A percentile compares a stretch with the other conserved stretches of the same genome.
phyloP scores from a whole-genome alignment of 2,797 vertebrate species.

The Tenualosa thibaudeaui region DNA sequence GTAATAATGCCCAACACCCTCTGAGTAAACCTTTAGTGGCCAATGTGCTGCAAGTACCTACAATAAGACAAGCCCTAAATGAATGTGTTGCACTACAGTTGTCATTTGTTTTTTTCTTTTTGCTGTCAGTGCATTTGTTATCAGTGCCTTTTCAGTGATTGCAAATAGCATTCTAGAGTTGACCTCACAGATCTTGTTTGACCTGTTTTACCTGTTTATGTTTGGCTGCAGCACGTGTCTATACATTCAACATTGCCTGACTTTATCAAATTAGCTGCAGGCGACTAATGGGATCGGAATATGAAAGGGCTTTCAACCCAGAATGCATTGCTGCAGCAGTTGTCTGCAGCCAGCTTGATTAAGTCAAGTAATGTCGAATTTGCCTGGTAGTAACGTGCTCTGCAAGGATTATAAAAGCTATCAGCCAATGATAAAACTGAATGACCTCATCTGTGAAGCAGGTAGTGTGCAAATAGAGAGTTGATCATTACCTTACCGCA shows the following conservation, averaged over 20 bases:
- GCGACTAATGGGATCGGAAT: conserved; percentile 44
- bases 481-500: neutral
- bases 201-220: neutral
- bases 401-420: neutral
- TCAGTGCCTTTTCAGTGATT: neutral
- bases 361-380: no score
- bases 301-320: conserved; percentile 64
- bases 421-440: neutral
- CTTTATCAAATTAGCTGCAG: no score
- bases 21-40: no score
- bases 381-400: neutral
- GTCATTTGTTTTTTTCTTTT: neutral
- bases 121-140: neutral
- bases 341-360: no score
- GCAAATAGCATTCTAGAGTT: neutral
- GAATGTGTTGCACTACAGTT: neutral
- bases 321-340: conserved; percentile 57
- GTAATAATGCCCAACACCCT: conserved; percentile 59
- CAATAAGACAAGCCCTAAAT: no score
- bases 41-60: no score
- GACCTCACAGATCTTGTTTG: neutral
- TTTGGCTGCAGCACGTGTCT: neutral
- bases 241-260: neutral
- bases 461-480: neutral
- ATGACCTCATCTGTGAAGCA: neutral